Base-by-base conservation (phyloP, 2,888 invertebrate genomes). In the Caenorhabditis sulstoni region DNA sequence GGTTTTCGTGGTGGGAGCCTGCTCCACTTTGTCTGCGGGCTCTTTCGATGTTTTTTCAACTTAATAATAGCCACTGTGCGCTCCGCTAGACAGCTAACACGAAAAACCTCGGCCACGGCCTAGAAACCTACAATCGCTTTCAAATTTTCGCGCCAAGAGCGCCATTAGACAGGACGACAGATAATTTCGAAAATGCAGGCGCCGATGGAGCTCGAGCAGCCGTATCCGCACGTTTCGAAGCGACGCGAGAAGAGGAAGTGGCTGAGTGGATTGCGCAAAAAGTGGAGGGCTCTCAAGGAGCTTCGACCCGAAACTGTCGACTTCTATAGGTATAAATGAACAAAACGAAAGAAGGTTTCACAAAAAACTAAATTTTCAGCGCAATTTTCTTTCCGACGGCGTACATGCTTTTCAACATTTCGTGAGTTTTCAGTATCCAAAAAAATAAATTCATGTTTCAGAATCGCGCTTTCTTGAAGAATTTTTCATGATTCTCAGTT, bases 301-400 rank as follows among this genome's bases (percentile, higher is more conserved):
- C 41, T 85, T 0, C 67, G 76, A 44, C 89, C 89, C 0, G 89
- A 89, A 53, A 86, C 85, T 45, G 89, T 89, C 52, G 89, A 89
- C 79, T 89, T 89, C 64, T 89, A 89, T 81, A 87, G 85, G 84
- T 84, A 8, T 14, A 23, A 3, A 35, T 3, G 22, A 12, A 12
- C 22, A 22, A 22, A 11, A 22, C 23, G 5, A n/a, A 14, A 59
- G 3, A 8, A 5, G 41, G 16, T 22, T 5, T 16, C 22, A 20
- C 1, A 9, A 49, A 20, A 49, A 49, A 29, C n/a, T 29, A n/a
- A 23, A 12, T 29, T 18, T 85, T 67, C 77, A 87, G 89, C 61
- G 89, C 89, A 52, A 89, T 89, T 23, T 80, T 88, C 65, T 89
- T 89, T 66, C 89, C 89, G 11, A 88, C 87, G 16, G 82, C 88